Base-by-base conservation (phyloP, 1,140 invertebrate species). In the Sweltsa coloradensis region DNA sequence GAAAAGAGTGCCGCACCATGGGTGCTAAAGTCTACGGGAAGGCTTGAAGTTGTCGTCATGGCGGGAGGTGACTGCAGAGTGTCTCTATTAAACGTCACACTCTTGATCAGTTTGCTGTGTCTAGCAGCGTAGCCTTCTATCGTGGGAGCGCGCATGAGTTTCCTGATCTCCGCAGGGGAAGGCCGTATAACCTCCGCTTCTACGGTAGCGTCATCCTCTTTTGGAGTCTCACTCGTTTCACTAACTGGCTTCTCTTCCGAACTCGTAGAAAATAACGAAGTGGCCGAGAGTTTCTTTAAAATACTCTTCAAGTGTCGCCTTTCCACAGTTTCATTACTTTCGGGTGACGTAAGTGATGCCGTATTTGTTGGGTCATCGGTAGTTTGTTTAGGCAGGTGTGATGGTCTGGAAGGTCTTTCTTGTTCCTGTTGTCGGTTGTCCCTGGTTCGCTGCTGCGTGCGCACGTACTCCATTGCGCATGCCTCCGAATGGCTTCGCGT, bases 91-190 rank as follows among this genome's bases (percentile, higher is more conserved):
- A 89, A 89, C 42, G 86, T 89, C 41, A 89, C 85, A 65, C 85
- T 88, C 71, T 90, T 90, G 27, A 83, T 76, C 59, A 90, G 76
- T 62, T 89, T 90, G 47, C 83, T 83, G 64, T 89, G 85, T 59
- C 87, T 71, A 25, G 85, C 85, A 19, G 83, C 86, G 64, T 88
- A 90, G 9, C 45, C 42, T 53, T 63, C 61, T 48, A 89, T 71
- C 34, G 86, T 89, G 40, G 82, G 86, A 26, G 85, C 83, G 55
- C 78, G 66, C 67, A 87, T 81, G 26, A 86, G 62, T 19, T 0
- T 25, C 1, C 3, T 25, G 24, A 3, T n/a, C 25, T 16, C 23
- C 2, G 9, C 11, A 9, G 2, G 5, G 1, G 19, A 4, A 11
- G 24, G n/a, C 13, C 26, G 9, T 4, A 49, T 50, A 26, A 37